Percentiles rank a stretch among this genome's conserved stretches.
phyloP scores from a whole-genome alignment of 2,113 vertebrate species.

The Sorex araneus region DNA sequence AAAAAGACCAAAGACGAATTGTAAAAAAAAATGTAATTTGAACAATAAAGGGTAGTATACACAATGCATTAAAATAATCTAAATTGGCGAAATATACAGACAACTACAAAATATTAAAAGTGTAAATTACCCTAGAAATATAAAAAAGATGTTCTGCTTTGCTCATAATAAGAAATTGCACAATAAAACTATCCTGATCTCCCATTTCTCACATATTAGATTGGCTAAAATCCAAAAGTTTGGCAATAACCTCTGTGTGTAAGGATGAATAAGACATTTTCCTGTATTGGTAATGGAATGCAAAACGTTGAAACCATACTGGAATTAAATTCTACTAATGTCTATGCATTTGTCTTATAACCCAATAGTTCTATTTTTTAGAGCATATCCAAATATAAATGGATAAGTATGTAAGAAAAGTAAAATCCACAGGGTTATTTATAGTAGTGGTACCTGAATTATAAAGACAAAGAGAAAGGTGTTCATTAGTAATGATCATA shows the following conservation, averaged over 20 bases:
- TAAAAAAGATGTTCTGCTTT: conserved; percentile 35
- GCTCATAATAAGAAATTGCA: conserved; percentile 50
- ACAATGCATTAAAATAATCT: not conserved
- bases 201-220: conserved; percentile 39
- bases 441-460: not conserved
- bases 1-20: not conserved
- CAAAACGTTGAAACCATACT: conserved; percentile 12
- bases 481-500: not conserved
- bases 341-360: not conserved
- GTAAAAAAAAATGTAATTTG: accelerated
- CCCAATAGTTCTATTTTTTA: not conserved
- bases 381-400: not conserved
- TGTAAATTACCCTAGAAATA: not conserved
- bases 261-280: conserved; percentile 39
- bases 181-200: conserved; percentile 40
- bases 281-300: conserved; percentile 10
- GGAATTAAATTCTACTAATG: not conserved
- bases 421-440: not conserved
- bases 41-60: not conserved
- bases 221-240: conserved; percentile 58
- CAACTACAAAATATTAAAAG: not conserved
- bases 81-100: conserved; percentile 22
- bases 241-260: conserved; percentile 25
- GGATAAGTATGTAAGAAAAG: conserved; percentile 6
- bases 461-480: not conserved